Base-by-base conservation (phyloP, 2,113 vertebrate species). In the Ibidorhyncha struthersii region DNA sequence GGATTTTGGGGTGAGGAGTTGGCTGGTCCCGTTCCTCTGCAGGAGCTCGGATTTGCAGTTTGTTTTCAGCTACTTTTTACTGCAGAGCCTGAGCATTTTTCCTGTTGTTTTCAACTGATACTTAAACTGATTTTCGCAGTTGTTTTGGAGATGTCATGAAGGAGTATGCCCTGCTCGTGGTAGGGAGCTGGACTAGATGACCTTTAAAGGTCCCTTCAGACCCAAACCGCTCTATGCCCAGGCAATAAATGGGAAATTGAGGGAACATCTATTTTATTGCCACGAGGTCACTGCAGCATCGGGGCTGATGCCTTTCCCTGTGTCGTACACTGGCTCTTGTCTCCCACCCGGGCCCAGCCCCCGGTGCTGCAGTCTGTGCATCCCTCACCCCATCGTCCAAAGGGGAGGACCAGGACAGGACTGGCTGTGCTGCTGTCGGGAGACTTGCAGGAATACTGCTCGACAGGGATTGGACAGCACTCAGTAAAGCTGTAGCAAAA, bases 291-390 rank as follows among this genome's bases (percentile, higher is more conserved):
- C 29, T 38, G 66, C 29, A 38, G 34, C 14, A 2, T 8, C 4
- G 2, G 20, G 67, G 36, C 32, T 18, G 43, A 43, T 21, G 53
- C 63, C 23, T 29, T 9, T 32, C 36, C 65, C 47, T 20, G 23
- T 3, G 4, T 11, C 16, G 1, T 13, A 3, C 6, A 0, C 16
- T 3, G 32, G 17, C 23, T 56, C 52, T 14, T 12, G 14, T 32
- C 21, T 49, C 49, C 49, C 19, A 11, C 49, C 49, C 3, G 49
- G 47, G 49, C 21, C 49, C 22, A 8, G 49, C 21, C 49, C 52
- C n/a, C 32, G 14, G 1, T 5, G 15, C 43, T 30, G 50, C 19
- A 2, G 8, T 17, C 55, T 8, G 5, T 1, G 9, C 2, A 21
- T 22, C 45, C 45, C 45, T 21, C 12, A 14, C 13, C 13, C 41